phyloP scores from a whole-genome alignment of 2,797 vertebrate genomes.

The Gorsachius magnificus region DNA sequence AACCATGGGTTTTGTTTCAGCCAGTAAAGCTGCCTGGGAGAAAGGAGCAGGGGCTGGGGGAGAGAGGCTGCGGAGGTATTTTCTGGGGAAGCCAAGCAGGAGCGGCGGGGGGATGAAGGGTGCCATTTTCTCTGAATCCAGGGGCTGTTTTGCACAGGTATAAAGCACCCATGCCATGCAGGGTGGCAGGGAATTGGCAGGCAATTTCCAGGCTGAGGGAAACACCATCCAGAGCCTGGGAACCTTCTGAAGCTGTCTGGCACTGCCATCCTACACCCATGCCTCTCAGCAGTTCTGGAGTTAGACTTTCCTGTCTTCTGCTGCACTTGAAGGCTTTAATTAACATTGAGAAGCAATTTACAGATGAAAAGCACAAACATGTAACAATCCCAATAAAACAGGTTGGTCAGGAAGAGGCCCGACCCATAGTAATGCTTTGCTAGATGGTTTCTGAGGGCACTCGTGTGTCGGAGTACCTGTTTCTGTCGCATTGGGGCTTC shows the following conservation, averaged over 20 bases:
- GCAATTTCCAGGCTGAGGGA: not conserved
- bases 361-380: not conserved
- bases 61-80: not conserved
- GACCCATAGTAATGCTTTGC: not conserved
- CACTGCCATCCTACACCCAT: not conserved
- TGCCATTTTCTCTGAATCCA: not conserved
- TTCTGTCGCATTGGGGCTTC: too few relatives aligned
- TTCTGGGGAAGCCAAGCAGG: not conserved
- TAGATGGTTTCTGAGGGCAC: not conserved
- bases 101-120: not conserved
- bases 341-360: not conserved
- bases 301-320: not conserved
- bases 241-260: not conserved
- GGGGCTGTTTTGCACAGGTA: not conserved
- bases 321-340: not conserved
- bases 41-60: not conserved
- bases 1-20: not conserved
- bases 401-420: not conserved
- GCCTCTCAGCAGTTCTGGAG: not conserved
- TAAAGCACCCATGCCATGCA: not conserved
- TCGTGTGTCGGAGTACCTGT: rapidly evolving
- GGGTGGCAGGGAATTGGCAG: not conserved
- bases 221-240: not conserved
- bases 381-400: not conserved
- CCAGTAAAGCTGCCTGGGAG: not conserved